A percentile compares a stretch with the other conserved stretches of the same genome.
Conservation (phyloP, 2,113 vertebrate genomes). For the Corynorhinus townsendii region DNA sequence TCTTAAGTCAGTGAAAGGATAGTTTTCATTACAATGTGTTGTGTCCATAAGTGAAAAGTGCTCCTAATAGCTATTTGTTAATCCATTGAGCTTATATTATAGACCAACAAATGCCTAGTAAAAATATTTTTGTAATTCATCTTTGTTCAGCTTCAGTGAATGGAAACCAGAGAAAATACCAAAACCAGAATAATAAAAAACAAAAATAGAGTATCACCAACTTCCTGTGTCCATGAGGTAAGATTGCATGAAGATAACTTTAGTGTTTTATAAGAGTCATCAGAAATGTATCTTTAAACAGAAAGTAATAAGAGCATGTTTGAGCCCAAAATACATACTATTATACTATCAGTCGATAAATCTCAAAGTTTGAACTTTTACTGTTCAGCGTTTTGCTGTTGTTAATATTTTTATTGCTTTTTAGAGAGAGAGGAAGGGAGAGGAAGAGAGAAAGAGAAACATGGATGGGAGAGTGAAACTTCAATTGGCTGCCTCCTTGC, state of each 20-base stretch:
- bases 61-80: background rate
- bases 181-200: background rate
- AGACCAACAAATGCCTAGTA: background rate
- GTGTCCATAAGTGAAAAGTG: background rate
- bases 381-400: background rate
- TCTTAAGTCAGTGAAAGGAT: background rate
- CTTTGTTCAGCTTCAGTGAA: background rate
- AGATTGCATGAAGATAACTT: background rate
- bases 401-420: too few relatives aligned
- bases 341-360: background rate
- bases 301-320: background rate
- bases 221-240: background rate
- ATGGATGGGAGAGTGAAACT: too few relatives aligned
- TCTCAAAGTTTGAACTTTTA: background rate
- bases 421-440: too few relatives aligned
- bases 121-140: background rate
- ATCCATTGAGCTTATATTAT: background rate
- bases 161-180: background rate
- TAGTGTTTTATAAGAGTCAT: background rate
- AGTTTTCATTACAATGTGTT: background rate
- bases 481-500: too few relatives aligned
- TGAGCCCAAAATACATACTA: background rate
- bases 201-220: background rate
- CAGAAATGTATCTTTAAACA: background rate
- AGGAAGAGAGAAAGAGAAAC: too few relatives aligned